phyloP scores from a whole-genome alignment of 2,113 vertebrate genomes.

The Paracanthobrama guichenoti region DNA sequence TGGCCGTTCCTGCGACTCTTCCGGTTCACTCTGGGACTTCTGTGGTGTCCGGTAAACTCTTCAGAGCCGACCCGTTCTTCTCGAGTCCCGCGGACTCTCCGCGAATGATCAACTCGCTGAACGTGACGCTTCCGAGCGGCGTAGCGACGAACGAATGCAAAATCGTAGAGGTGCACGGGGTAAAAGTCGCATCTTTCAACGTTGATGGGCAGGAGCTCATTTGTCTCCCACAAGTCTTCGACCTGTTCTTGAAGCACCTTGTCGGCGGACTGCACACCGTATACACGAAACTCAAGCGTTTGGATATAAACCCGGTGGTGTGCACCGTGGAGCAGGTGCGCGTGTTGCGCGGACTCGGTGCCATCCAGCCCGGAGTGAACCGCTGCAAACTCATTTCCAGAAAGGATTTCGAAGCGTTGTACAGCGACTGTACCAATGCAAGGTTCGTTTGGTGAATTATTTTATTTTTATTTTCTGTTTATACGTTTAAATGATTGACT shows the following conservation, averaged over 20 bases:
- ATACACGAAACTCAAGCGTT: conserved; percentile 94
- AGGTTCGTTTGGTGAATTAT: conserved; percentile 70
- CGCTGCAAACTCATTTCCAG: conserved; percentile 95
- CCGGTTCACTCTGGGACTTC: conserved; percentile 80
- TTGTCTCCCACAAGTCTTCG: conserved; percentile 94
- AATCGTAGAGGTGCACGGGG: conserved; percentile 91
- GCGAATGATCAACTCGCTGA: conserved; percentile 77
- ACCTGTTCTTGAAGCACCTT: conserved; percentile 94
- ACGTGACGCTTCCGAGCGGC: conserved; percentile 53
- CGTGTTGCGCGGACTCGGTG: conserved; percentile 89
- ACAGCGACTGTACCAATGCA: conserved; percentile 93
- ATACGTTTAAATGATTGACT: neutral
- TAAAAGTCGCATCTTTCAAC: conserved; percentile 90
- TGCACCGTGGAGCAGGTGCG: conserved; percentile 96
- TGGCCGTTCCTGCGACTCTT: conserved; percentile 86
- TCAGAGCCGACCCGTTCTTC: conserved; percentile 79
- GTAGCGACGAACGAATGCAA: conserved; percentile 81
- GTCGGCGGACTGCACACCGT: conserved; percentile 94
- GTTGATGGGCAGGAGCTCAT: conserved; percentile 92
- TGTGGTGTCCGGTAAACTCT: conserved; percentile 74
- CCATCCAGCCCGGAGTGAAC: conserved; percentile 95
- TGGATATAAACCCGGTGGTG: conserved; percentile 91
- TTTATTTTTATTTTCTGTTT: neutral
- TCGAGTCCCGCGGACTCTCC: conserved; percentile 76
- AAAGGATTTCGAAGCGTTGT: conserved; percentile 92